These are phyloP conservation scores for Alligator mississippiensis DNA, from an alignment of 2,113 vertebrate genomes.

Conservation along the genomic window DNA sequence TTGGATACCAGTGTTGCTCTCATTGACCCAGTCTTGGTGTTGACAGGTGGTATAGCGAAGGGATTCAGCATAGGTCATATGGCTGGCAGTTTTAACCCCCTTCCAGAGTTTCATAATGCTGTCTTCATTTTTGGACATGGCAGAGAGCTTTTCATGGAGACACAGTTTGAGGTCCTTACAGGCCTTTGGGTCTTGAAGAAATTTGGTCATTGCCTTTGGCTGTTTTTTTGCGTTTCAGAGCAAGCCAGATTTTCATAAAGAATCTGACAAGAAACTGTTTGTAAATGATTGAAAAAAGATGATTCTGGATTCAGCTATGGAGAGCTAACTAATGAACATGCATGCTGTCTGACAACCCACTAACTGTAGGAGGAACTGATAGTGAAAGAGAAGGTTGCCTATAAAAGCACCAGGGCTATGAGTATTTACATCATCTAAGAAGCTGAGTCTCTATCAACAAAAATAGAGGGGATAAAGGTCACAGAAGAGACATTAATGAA, in stretches of 20 bases:
- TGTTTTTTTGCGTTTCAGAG: too few species aligned
- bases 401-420: not conserved
- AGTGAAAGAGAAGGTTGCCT: conserved; percentile 33
- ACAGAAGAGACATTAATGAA: not conserved
- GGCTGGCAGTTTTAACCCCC: too few species aligned
- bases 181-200: too few species aligned
- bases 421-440: not conserved
- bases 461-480: not conserved
- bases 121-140: too few species aligned
- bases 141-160: too few species aligned
- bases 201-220: too few species aligned
- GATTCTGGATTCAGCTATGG: not conserved
- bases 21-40: too few species aligned
- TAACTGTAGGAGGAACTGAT: conserved; percentile 32
- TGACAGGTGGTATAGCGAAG: too few species aligned
- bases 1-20: too few species aligned
- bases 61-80: too few species aligned
- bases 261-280: not conserved
- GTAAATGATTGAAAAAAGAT: not conserved
- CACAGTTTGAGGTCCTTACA: too few species aligned
- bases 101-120: too few species aligned
- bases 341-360: not conserved
- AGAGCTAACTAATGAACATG: not conserved
- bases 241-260: not conserved
- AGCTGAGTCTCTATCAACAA: conserved; percentile 1